Evolutionary conservation across 2,113 vertebrate species (phyloP).

Genomic region (Megaceryle torquata): DNA sequence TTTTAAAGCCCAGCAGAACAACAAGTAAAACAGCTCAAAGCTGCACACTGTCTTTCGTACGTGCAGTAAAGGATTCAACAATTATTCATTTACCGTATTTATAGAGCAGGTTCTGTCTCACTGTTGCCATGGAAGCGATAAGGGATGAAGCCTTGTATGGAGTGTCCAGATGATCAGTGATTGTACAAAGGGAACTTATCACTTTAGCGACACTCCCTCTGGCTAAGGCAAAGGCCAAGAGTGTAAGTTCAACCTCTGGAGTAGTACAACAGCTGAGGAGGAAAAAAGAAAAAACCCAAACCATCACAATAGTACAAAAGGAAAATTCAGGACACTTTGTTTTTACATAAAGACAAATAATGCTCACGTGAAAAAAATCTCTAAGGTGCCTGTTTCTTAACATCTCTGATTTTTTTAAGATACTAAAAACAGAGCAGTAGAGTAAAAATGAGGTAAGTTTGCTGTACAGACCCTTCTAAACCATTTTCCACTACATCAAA

Average conservation of each 20-base stretch:
- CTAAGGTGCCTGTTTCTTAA: neutral
- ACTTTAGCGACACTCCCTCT: conserved; percentile 93
- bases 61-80: neutral
- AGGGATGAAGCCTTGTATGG: conserved; percentile 87
- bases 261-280: conserved; percentile 84
- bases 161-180: conserved; percentile 82
- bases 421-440: neutral
- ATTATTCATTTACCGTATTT: conserved; percentile 83
- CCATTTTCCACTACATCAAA: neutral
- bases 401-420: neutral
- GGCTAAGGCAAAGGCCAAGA: conserved; percentile 93
- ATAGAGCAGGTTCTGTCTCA: conserved; percentile 89
- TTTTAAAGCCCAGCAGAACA: neutral
- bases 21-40: neutral
- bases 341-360: neutral
- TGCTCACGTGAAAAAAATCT: neutral
- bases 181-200: conserved; percentile 84
- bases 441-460: neutral
- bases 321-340: neutral
- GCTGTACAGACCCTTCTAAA: conserved; percentile 46
- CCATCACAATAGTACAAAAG: neutral
- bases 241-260: conserved; percentile 90
- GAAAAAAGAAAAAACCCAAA: neutral
- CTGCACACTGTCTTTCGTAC: neutral
- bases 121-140: conserved; percentile 88